Evolutionary conservation across 2,888 invertebrate species (phyloP).

Genomic region (Andrena bucephala): DNA sequence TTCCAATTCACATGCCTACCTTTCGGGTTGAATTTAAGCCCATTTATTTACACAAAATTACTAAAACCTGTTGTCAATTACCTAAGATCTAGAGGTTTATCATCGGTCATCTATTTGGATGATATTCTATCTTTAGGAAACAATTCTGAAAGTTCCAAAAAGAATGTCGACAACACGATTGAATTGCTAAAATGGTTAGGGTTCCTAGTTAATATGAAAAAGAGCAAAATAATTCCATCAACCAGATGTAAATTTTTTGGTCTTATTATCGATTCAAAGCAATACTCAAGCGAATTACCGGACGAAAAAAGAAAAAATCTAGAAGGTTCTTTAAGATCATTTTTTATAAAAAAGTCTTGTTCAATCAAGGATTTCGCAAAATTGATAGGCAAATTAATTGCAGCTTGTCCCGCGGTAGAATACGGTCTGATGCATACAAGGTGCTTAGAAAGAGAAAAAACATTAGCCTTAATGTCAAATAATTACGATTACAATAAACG

Average conservation of each 20-base stretch:
- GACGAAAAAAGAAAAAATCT: too few species aligned
- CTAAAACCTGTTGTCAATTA: not conserved
- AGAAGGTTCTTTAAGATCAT: too few species aligned
- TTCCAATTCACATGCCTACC: not conserved
- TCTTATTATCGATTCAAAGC: too few species aligned
- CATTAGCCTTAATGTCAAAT: not conserved
- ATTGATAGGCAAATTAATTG: not conserved
- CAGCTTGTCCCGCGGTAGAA: not conserved
- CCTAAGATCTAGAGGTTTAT: not conserved
- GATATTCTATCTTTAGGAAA: not conserved
- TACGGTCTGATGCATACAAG: not conserved
- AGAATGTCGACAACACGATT: too few species aligned
- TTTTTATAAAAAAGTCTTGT: too few species aligned
- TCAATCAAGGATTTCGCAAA: too few species aligned
- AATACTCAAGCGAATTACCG: too few species aligned
- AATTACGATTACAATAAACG: not conserved
- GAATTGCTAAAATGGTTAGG: too few species aligned
- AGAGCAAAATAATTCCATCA: too few species aligned
- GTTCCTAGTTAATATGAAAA: too few species aligned
- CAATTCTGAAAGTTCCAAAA: too few species aligned
- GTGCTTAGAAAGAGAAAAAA: not conserved
- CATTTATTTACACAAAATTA: not conserved
- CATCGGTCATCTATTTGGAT: not conserved
- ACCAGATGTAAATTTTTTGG: too few species aligned
- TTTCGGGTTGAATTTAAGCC: not conserved